Conservation (phyloP, 2,797 vertebrate genomes). For the Acomys russatus region DNA sequence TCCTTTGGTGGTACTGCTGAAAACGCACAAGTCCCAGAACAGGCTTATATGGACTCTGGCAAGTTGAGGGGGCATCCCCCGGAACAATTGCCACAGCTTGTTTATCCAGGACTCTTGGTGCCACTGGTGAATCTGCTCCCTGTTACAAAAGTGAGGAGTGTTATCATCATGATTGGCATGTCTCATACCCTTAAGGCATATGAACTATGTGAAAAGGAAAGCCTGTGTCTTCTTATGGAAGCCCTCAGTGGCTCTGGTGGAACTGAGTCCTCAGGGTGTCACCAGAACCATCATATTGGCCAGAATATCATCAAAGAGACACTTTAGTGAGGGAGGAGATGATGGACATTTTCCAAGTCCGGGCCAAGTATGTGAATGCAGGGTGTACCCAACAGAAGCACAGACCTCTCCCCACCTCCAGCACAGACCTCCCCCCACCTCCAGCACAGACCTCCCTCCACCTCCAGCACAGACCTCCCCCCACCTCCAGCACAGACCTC, state of each 20-base stretch:
- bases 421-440: no score
- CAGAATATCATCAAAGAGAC: background rate
- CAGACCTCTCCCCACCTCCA: no score
- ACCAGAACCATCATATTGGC: background rate
- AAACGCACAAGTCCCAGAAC: background rate
- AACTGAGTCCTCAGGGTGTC: no score
- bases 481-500: no score
- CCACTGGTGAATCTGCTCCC: background rate
- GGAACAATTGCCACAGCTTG: background rate
- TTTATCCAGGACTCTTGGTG: background rate
- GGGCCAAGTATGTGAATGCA: background rate
- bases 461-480: no score
- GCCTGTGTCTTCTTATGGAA: no score
- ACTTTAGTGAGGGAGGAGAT: background rate
- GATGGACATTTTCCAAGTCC: background rate
- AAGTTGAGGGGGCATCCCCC: background rate
- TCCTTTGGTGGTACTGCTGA: background rate
- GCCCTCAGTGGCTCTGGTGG: background rate
- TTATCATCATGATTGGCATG: no score
- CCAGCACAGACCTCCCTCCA: no score
- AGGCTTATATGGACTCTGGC: background rate
- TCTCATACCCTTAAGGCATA: background rate
- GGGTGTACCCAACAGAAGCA: background rate
- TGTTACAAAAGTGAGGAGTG: background rate
- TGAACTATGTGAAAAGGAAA: background rate